Base-by-base conservation (phyloP, 2,888 invertebrate species). In the Caenorhabditis sp. region DNA sequence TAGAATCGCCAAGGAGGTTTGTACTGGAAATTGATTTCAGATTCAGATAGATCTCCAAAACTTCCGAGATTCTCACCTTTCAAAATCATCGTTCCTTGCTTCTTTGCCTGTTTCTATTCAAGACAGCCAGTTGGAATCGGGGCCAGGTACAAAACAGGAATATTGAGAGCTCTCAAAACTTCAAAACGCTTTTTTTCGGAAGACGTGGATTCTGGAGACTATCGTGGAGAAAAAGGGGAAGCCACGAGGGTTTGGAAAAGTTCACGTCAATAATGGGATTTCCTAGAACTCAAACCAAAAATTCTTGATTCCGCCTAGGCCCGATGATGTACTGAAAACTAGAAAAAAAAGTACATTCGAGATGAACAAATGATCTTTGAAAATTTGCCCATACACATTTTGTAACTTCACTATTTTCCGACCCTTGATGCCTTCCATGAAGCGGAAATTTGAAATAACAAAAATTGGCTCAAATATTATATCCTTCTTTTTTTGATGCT, bases 1-100 rank as follows among this genome's bases (percentile, higher is more conserved):
- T 35, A 68, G 54, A 54, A 68, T 51, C 16, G 54, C 38, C 54
- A 68, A 68, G 35, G 54, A 68, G 35, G 35, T 54, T 51, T 54
- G 68, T 54, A 38, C 68, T 68, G 68, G 10, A 68, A 54, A 31
- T 31, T 31, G 31, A 31, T 31, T 31, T 44, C 44, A 44, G 44
- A 44, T 16, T 44, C 16, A 16, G 14, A 14, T 38, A 10, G 38
- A 38, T 38, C 6, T 38, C 38, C 38, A 10, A 38, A 38, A 38
- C 2, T 44, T 44, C 16, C 5, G 12, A 14, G 12, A 44, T 44
- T 44, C 44, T 44, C 5, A 68, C 68, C 68, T 51, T 68, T 68
- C 14, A 35, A 51, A 41, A 24, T 14, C 68, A 68, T 68, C 26
- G 54, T 54, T 68, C n/a, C 68, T 54, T 22, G 38, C 54, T 51